A percentile compares a stretch with the other conserved stretches of the same genome.
Conservation (phyloP, 2,888 invertebrate genomes). For the Desoria tigrina region DNA sequence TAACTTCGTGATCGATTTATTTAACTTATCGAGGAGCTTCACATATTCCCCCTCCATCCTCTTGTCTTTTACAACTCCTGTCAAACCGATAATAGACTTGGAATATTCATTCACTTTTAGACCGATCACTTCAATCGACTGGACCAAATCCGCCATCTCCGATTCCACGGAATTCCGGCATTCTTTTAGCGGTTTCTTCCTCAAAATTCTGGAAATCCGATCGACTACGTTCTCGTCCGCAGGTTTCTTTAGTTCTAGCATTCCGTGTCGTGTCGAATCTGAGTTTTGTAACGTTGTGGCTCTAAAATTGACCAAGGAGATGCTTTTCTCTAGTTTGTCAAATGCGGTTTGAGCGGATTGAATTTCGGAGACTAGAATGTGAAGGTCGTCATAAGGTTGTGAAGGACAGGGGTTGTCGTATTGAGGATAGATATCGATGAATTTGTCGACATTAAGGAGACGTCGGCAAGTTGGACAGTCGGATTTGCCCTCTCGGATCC, state of each 20-base stretch:
- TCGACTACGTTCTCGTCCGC: background rate
- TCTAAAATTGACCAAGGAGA: too few species aligned
- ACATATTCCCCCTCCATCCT: background rate
- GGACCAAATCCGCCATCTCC: background rate
- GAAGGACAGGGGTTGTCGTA: background rate
- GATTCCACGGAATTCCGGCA: background rate
- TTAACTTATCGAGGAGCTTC: background rate
- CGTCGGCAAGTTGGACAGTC: conserved; percentile 4
- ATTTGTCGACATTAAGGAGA: background rate
- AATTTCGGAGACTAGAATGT: too few species aligned
- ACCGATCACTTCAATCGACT: background rate
- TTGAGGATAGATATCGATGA: background rate
- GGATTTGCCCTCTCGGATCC: background rate
- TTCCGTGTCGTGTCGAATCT: too few species aligned
- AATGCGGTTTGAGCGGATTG: background rate
- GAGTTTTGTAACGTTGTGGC: too few species aligned
- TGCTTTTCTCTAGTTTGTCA: background rate
- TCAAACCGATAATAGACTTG: background rate
- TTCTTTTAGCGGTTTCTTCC: background rate
- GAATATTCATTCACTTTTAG: background rate
- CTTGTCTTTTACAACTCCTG: background rate
- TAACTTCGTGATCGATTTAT: background rate
- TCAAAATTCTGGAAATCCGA: background rate
- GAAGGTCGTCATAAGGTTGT: too few species aligned
- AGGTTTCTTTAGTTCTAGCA: too few species aligned